Percentiles rank a stretch among this genome's conserved stretches.
Conservation (phyloP, 2,113 vertebrate genomes). For the Gymnarchus niloticus region DNA sequence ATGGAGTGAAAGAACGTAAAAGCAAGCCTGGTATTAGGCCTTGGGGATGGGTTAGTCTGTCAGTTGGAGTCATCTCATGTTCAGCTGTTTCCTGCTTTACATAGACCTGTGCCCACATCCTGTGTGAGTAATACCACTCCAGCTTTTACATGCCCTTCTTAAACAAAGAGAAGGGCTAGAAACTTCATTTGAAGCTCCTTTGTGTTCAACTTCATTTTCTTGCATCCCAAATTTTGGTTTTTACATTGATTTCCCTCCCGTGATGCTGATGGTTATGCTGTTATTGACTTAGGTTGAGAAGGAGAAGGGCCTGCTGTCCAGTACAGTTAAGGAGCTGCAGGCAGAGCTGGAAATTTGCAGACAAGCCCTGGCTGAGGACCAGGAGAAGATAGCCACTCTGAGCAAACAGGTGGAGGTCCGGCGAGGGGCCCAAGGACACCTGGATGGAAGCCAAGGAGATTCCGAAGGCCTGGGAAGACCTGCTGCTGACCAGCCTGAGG, state of each 20-base stretch:
- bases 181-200: neutral
- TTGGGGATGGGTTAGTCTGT: no score
- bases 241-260: neutral
- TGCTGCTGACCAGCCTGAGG: neutral
- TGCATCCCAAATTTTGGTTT: neutral
- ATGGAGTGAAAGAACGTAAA: neutral
- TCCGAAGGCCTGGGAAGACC: constrained; percentile 29
- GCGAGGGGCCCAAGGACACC: constrained; percentile 35
- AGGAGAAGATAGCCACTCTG: constrained; percentile 58
- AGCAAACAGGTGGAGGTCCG: constrained; percentile 58
- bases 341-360: constrained; percentile 62
- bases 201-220: neutral
- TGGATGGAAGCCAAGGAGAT: neutral
- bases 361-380: constrained; percentile 62
- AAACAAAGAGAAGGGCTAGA: neutral
- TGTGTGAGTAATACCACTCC: neutral
- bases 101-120: constrained; percentile 10
- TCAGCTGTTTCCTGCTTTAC: constrained; percentile 1
- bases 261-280: neutral
- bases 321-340: constrained; percentile 65
- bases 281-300: constrained; percentile 56
- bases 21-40: neutral
- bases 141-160: neutral
- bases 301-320: constrained; percentile 60
- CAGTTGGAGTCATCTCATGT: neutral